phyloP scores from a whole-genome alignment of 1,140 invertebrate genomes.

The Phortica variegata region DNA sequence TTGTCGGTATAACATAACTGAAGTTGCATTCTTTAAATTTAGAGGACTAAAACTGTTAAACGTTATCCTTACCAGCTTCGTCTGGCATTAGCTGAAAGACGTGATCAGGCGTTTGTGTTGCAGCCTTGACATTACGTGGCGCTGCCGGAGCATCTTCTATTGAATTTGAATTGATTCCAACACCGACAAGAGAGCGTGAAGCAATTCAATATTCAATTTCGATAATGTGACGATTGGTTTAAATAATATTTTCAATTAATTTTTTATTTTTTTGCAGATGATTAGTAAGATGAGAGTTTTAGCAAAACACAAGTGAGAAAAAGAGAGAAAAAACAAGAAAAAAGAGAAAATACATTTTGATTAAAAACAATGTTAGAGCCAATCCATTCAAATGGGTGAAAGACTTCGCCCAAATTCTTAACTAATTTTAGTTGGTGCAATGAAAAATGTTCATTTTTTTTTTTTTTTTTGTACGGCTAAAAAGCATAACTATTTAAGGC shows the following conservation, averaged over 20 bases:
- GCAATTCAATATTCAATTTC: constrained; percentile 33
- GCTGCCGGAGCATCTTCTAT: constrained; percentile 56
- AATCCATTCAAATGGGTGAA: constrained; percentile 32
- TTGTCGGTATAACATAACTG: too few species aligned
- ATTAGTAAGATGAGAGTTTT: constrained; percentile 48
- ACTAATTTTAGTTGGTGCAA: background rate
- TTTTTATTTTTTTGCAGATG: constrained; percentile 31
- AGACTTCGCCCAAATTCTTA: too few species aligned
- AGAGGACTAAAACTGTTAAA: too few species aligned
- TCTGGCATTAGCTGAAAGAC: constrained; percentile 65
- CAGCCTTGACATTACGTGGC: constrained; percentile 58
- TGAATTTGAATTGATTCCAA: constrained; percentile 53
- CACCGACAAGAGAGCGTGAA: constrained; percentile 20
- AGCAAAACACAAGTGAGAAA: constrained; percentile 37
- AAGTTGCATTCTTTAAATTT: too few species aligned
- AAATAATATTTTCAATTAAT: constrained; percentile 30
- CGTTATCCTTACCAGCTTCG: constrained; percentile 63
- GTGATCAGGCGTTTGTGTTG: constrained; percentile 59
- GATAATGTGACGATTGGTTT: constrained; percentile 5
- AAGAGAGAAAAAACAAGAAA: constrained; percentile 52
- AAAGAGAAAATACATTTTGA: constrained; percentile 33
- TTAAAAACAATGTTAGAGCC: constrained; percentile 43
- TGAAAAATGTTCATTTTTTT: constrained; percentile 2
- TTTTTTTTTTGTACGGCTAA: constrained; percentile 16
- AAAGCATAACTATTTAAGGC: constrained; percentile 16